Percentiles rank a stretch among this genome's conserved stretches.
These are phyloP conservation scores for Pandion haliaetus DNA, from an alignment of 2,113 vertebrate species.

Conservation along the genomic window DNA sequence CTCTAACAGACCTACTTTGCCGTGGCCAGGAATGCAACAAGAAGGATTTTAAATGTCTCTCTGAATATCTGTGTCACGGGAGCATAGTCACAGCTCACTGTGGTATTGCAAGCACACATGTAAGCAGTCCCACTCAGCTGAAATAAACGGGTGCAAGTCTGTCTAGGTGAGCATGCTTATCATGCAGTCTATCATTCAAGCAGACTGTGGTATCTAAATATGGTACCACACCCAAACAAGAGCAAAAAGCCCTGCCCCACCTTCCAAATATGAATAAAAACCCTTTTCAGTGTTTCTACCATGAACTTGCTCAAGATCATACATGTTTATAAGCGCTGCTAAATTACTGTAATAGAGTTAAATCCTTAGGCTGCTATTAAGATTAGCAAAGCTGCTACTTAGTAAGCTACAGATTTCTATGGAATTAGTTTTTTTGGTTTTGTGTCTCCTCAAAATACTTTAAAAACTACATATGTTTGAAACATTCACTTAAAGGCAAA, in stretches of 20 bases:
- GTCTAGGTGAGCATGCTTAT: background rate
- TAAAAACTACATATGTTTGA: background rate
- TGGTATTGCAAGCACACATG: background rate
- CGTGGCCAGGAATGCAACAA: background rate
- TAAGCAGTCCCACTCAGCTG: background rate
- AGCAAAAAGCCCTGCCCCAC: background rate
- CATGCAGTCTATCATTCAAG: background rate
- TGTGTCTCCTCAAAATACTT: background rate
- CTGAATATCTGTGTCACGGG: too few relatives aligned
- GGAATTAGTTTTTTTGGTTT: background rate
- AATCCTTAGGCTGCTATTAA: background rate
- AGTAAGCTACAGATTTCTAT: background rate
- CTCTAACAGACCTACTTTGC: background rate
- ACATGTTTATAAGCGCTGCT: background rate
- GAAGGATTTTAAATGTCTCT: background rate
- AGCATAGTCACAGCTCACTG: fast-evolving
- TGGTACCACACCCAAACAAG: background rate
- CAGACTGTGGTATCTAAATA: background rate
- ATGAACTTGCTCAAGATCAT: background rate
- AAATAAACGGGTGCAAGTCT: background rate
- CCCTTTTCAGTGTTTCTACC: background rate
- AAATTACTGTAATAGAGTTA: background rate
- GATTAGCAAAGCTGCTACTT: background rate
- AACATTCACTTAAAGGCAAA: background rate
- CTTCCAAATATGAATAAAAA: background rate